Conservation (phyloP, 1,140 invertebrate species). For the Drosophila kepulauana region DNA sequence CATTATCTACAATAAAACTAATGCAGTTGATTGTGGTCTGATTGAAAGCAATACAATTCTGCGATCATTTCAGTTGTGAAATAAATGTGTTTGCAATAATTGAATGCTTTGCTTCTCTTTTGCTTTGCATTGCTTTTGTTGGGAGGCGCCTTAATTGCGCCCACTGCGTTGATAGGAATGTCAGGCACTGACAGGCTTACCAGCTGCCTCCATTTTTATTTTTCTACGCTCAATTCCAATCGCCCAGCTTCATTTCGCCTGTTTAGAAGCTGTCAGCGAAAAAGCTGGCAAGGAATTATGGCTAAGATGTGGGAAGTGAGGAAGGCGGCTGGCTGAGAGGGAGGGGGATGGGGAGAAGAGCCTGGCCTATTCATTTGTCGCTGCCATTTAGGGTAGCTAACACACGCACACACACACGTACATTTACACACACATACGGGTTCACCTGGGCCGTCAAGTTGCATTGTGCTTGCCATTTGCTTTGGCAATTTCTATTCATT, state of each 20-base stretch:
- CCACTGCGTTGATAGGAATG: conserved; percentile 24
- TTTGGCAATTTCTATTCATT: conserved; percentile 84
- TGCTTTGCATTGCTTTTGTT: background rate
- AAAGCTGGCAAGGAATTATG: background rate
- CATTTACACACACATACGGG: background rate
- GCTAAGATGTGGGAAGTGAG: background rate
- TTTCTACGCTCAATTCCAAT: background rate
- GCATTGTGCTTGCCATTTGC: conserved; percentile 63
- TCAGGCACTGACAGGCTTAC: conserved; percentile 30
- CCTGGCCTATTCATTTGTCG: conserved; percentile 35
- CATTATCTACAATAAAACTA: too few relatives aligned
- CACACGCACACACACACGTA: background rate
- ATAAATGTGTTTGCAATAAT: background rate
- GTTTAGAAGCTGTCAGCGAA: conserved; percentile 40
- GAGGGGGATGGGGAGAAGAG: background rate
- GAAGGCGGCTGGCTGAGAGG: too few relatives aligned
- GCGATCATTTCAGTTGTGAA: background rate
- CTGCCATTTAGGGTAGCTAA: background rate
- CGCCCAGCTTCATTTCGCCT: conserved; percentile 10
- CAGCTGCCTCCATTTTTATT: conserved; percentile 26
- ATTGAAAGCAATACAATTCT: too few relatives aligned
- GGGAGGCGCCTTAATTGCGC: background rate
- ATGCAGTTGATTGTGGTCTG: too few relatives aligned
- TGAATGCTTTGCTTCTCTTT: background rate
- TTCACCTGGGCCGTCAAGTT: conserved; percentile 31